Evolutionary conservation across 1,140 invertebrate genomes (phyloP).

Genomic region (Camponotus pennsylvanicus): DNA sequence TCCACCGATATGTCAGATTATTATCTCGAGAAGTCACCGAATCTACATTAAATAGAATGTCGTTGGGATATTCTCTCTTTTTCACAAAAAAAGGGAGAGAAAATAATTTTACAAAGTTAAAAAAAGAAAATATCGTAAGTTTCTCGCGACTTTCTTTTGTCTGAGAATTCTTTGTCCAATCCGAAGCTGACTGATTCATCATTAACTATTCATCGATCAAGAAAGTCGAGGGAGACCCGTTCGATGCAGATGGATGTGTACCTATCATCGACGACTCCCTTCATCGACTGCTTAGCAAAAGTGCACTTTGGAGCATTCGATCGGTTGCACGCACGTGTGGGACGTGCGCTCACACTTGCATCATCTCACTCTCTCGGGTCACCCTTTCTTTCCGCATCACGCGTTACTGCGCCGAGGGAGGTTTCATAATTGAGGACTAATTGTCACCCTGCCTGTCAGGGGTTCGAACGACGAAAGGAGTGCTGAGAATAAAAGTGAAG

Average conservation of each 20-base stretch:
- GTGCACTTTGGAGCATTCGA: slow-evolving; percentile 67
- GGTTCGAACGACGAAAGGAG: slow-evolving; percentile 45
- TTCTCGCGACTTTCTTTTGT: background rate
- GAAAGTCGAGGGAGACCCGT: slow-evolving; percentile 20
- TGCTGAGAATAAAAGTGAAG: slow-evolving; percentile 57
- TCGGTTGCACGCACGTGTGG: slow-evolving; percentile 41
- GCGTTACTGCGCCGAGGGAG: slow-evolving; percentile 67
- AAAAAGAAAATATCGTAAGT: background rate
- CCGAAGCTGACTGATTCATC: background rate
- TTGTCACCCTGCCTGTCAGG: slow-evolving; percentile 62
- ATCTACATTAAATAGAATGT: no score
- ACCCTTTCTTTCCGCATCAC: slow-evolving; percentile 72
- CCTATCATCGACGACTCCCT: slow-evolving; percentile 58
- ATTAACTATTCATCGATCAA: slow-evolving; percentile 31
- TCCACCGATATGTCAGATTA: no score
- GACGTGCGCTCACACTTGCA: background rate
- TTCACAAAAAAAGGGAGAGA: background rate
- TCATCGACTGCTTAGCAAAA: slow-evolving; percentile 61
- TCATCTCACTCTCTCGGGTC: background rate
- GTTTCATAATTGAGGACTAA: slow-evolving; percentile 76
- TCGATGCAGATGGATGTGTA: slow-evolving; percentile 1
- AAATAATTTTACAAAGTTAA: background rate
- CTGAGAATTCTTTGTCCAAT: background rate
- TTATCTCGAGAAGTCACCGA: background rate
- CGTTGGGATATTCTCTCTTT: no score